Conservation (phyloP, 2,113 vertebrate genomes). For the Osmerus mordax region DNA sequence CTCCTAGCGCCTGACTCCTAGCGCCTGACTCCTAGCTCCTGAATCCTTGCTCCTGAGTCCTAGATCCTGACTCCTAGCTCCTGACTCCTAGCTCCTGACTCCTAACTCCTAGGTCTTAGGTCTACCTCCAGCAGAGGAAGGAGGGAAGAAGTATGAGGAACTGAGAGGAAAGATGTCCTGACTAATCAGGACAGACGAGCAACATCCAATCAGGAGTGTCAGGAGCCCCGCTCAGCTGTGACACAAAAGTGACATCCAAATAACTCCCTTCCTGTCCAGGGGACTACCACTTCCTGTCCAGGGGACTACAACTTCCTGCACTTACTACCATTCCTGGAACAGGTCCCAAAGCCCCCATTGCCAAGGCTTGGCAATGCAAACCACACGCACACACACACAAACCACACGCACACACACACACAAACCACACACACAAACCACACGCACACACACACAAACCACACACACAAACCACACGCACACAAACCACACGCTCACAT, state of each 20-base stretch:
- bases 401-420: too few relatives aligned
- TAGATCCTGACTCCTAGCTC: too few relatives aligned
- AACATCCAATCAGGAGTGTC: neutral
- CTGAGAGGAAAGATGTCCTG: neutral
- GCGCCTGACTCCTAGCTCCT: conserved; percentile 28
- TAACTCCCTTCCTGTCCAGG: too few relatives aligned
- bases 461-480: neutral
- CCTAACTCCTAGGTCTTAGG: neutral
- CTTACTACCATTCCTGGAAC: too few relatives aligned
- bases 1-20: conserved; percentile 6
- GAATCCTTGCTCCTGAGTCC: too few relatives aligned
- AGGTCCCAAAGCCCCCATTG: too few relatives aligned
- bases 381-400: neutral
- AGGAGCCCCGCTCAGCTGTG: neutral
- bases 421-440: neutral
- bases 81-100: too few relatives aligned
- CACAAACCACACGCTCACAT: neutral
- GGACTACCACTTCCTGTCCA: too few relatives aligned
- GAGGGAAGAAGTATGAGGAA: neutral
- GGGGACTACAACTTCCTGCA: too few relatives aligned
- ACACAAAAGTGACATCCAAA: neutral
- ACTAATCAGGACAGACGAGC: neutral
- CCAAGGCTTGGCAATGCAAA: too few relatives aligned
- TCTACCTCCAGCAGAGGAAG: neutral
- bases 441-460: neutral